Conservation (phyloP, 2,113 vertebrate genomes). For the Nothocercus nigrocapillus region DNA sequence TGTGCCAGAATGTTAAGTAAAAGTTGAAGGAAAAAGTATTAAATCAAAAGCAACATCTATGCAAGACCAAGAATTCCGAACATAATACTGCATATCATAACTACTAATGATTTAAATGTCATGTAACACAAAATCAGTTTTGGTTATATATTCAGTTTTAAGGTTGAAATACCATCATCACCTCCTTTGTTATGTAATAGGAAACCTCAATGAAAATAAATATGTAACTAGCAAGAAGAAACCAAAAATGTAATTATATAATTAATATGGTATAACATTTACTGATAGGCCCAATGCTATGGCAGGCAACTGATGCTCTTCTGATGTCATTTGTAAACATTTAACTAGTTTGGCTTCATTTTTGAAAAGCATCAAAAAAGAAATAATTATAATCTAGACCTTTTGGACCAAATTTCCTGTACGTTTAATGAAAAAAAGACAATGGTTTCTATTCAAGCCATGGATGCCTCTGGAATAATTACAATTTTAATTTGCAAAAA, state of each 20-base stretch:
- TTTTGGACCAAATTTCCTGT: not conserved
- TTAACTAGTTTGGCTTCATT: not conserved
- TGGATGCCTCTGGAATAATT: not conserved
- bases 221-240: not conserved
- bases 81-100: not conserved
- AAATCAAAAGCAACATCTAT: not conserved
- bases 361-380: not conserved
- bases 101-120: not conserved
- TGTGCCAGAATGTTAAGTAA: not conserved
- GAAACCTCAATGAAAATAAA: constrained; percentile 11
- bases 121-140: not conserved
- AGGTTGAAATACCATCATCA: not conserved
- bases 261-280: not conserved
- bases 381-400: not conserved
- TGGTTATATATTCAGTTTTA: not conserved
- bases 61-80: not conserved
- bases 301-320: not conserved
- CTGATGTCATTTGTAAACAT: not conserved
- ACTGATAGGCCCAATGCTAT: not conserved
- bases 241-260: not conserved
- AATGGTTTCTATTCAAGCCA: not conserved
- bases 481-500: not conserved
- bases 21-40: not conserved
- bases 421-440: not conserved
- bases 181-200: not conserved